Base-by-base conservation (phyloP, 2,113 vertebrate genomes). In the Ophthalmolycus amberensis region DNA sequence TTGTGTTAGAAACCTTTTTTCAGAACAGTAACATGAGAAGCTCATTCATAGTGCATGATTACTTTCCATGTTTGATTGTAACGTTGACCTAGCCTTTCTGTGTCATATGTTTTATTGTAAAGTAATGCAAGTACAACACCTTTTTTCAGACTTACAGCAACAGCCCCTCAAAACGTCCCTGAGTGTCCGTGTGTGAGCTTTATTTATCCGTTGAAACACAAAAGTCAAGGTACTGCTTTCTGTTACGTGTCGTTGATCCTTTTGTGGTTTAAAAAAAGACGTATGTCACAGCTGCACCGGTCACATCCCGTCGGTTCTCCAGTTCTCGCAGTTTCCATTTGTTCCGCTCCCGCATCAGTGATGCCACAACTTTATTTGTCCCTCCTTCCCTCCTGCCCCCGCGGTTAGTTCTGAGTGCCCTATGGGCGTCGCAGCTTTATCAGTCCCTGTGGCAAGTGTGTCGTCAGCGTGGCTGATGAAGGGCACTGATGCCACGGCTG, bases 361-460 rank as follows among this genome's bases (percentile, higher is more conserved):
- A 72, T 58, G 67, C 70, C 70, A 75, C 74, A 50, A 56, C 65
- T 84, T 37, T 71, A 69, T 69, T 56, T 42, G 15, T 44, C 62
- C 63, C 58, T 29, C 10, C 38, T 6, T 20, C 25, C 10, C 16
- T 29, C 27, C 6, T 8, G 9, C 3, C 1, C 6, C 40, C 2
- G 9, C 60, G 44, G 69, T 79, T 76, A 75, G 79, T 82, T 66
- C 64, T 65, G 46, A 77, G 32, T 80, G 77, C 83, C 81, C 77
- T 84, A 52, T 73, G 71, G 83, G 67, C 79, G 83, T 86, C 81
- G 68, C 37, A 38, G 81, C 70, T 86, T 85, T 74, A 87, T 85
- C 15, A 32, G 59, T 70, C 85, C 67, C 81, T 32, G 40, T 75
- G 83, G 85, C 63, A 40, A 65, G 64, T 42, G 22, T 56, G 54